Conservation (phyloP, 1,140 invertebrate genomes). For the Drosophila rufa region DNA sequence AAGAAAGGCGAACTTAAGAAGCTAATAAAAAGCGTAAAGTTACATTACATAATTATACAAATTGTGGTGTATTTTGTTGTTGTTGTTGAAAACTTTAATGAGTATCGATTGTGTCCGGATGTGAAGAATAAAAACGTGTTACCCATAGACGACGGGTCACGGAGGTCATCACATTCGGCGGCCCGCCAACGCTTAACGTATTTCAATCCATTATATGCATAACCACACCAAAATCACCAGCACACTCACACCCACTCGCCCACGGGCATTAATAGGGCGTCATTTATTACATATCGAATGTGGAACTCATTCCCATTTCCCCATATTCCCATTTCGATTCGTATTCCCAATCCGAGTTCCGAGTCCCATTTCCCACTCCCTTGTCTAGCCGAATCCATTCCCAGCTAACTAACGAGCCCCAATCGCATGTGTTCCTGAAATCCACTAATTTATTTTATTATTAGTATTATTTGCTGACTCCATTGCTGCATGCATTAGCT, state of each 20-base stretch:
- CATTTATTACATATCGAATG: conserved; percentile 65
- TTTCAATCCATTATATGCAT: conserved; percentile 71
- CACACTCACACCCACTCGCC: conserved; percentile 17
- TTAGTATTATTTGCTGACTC: conserved; percentile 40
- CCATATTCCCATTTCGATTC: conserved; percentile 7
- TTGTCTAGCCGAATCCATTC: conserved; percentile 21
- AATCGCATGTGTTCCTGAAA: conserved; percentile 45
- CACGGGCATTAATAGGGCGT: conserved; percentile 53
- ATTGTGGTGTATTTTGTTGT: conserved; percentile 35
- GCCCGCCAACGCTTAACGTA: conserved; percentile 43
- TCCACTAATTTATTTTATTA: conserved; percentile 53
- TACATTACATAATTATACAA: conserved; percentile 37
- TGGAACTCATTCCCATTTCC: conserved; percentile 46
- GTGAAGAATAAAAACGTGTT: conserved; percentile 56
- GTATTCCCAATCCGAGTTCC: conserved; percentile 3
- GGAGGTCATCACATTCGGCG: conserved; percentile 64
- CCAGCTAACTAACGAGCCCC: conserved; percentile 37
- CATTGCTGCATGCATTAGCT: conserved; percentile 43
- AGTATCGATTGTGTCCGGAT: conserved; percentile 72
- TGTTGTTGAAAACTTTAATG: conserved; percentile 79
- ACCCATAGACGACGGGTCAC: conserved; percentile 59
- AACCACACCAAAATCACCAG: conserved; percentile 47
- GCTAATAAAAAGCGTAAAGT: neutral
- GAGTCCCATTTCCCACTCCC: neutral
- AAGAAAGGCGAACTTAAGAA: neutral